Evolutionary conservation across 2,113 vertebrate genomes (phyloP).

Genomic region (Psilopsiagon aymara): DNA sequence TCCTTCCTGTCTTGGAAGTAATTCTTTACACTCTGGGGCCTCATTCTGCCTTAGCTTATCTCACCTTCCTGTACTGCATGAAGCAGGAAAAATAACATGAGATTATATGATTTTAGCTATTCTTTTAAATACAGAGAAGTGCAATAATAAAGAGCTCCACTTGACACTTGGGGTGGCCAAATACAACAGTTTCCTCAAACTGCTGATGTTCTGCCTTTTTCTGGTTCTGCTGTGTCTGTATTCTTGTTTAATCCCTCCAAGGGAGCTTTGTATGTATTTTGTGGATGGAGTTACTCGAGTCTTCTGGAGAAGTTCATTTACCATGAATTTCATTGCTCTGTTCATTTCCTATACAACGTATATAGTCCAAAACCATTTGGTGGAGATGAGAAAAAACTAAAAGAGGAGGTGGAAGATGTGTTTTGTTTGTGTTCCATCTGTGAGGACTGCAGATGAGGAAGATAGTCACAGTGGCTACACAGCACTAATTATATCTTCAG

Average conservation of each 20-base stretch:
- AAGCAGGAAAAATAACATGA: background rate
- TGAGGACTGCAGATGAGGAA: constrained; percentile 18
- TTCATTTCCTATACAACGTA: background rate
- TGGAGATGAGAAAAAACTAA: background rate
- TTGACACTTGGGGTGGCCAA: background rate
- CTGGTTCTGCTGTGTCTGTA: background rate
- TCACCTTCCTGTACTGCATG: background rate
- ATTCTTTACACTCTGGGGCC: background rate
- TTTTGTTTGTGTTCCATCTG: constrained; percentile 56
- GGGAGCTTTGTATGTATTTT: background rate
- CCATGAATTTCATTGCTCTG: background rate
- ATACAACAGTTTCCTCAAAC: background rate
- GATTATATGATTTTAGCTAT: background rate
- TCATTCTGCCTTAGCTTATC: background rate
- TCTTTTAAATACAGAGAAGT: background rate
- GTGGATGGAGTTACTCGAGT: background rate
- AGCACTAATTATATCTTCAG: constrained; percentile 63
- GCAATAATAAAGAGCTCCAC: background rate
- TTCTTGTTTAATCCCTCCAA: background rate
- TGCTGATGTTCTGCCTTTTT: background rate
- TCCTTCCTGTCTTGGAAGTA: background rate
- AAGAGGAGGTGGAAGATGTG: background rate
- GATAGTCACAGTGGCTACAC: constrained; percentile 48
- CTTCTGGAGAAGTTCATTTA: background rate
- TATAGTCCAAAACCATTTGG: background rate